A percentile compares a stretch with the other conserved stretches of the same genome.
These are phyloP conservation scores for Balanococcus diminutus DNA, from an alignment of 2,888 invertebrate species.

Conservation along the genomic window DNA sequence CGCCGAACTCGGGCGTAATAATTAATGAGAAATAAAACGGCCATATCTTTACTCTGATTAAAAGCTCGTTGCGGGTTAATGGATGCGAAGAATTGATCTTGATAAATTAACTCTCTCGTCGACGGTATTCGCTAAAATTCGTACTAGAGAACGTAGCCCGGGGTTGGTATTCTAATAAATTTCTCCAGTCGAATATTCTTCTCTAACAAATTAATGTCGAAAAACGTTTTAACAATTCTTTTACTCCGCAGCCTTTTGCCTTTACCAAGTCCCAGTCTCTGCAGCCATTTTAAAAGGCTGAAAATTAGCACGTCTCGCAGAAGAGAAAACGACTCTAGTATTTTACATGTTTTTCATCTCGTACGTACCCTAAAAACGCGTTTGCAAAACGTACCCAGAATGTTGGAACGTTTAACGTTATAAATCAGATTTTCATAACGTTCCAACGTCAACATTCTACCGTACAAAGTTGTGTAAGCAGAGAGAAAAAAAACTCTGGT, in stretches of 20 bases:
- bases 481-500: not conserved
- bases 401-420: not conserved
- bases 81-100: constrained; percentile 15
- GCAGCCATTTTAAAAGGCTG: no score
- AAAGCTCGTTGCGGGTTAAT: constrained; percentile 27
- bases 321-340: no score
- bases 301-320: no score
- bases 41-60: constrained; percentile 14
- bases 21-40: constrained; percentile 25
- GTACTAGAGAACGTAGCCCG: not conserved
- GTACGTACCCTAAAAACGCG: no score
- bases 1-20: not conserved
- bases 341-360: no score
- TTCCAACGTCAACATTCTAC: not conserved
- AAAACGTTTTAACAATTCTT: not conserved
- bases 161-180: not conserved
- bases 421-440: not conserved
- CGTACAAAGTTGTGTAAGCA: no score
- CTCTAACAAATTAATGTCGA: not conserved
- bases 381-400: no score
- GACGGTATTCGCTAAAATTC: not conserved
- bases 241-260: not conserved
- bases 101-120: constrained; percentile 18
- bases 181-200: not conserved
- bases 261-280: no score